Percentiles rank a stretch among this genome's conserved stretches.
Conservation (phyloP, 2,113 vertebrate genomes). For the Agelaius phoeniceus region DNA sequence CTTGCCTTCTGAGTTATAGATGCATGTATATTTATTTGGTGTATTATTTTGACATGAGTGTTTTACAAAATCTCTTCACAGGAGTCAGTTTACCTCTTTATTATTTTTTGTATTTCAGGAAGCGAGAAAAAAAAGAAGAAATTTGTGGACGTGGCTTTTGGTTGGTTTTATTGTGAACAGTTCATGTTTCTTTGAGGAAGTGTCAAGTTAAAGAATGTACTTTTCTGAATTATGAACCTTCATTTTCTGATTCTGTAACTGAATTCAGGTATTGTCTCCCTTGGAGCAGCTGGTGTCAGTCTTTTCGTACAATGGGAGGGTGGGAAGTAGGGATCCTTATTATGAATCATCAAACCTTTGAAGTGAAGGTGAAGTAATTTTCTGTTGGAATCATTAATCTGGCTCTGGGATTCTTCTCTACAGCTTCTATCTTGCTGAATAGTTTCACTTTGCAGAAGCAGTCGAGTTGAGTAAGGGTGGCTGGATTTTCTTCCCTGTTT, state of each 20-base stretch:
- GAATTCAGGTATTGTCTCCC: not conserved
- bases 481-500: not conserved
- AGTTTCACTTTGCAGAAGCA: not conserved
- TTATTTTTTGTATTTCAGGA: not conserved
- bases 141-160: not conserved
- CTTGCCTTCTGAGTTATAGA: not conserved
- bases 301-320: not conserved
- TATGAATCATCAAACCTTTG: not conserved
- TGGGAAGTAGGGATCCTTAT: not conserved
- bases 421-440: not conserved
- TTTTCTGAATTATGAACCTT: not conserved
- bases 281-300: not conserved
- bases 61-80: not conserved
- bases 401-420: not conserved
- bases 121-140: not conserved
- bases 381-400: not conserved
- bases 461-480: not conserved
- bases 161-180: accelerated
- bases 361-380: not conserved
- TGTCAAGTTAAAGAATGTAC: not conserved
- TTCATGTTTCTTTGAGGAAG: not conserved
- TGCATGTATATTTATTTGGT: not conserved
- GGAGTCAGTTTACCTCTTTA: not conserved
- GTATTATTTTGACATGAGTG: not conserved
- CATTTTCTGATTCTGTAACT: not conserved